Percentiles rank a stretch among this genome's conserved stretches.
phyloP scores from a whole-genome alignment of 2,797 vertebrate genomes.

The Poeciliopsis turneri region DNA sequence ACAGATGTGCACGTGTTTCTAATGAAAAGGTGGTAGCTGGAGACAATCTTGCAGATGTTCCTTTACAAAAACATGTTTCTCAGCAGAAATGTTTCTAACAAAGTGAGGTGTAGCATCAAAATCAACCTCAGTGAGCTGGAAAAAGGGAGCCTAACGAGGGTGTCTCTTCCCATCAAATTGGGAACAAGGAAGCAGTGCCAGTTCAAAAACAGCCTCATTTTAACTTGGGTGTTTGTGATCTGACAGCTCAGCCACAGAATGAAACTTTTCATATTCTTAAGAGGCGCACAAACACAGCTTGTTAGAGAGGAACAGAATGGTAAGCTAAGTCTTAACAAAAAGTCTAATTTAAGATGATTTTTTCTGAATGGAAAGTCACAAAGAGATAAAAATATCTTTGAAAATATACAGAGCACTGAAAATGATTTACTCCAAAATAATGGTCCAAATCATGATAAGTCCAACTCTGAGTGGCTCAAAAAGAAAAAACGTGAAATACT shows the following conservation, averaged over 20 bases:
- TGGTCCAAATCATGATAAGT: background rate
- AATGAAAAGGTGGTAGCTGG: background rate
- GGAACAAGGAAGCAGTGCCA: background rate
- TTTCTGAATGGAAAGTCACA: background rate
- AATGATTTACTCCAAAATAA: background rate
- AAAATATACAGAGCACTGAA: background rate
- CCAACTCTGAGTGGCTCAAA: background rate
- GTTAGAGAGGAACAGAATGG: background rate
- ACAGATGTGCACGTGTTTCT: background rate
- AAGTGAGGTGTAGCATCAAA: slow-evolving; percentile 49
- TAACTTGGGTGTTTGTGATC: background rate
- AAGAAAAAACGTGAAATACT: background rate
- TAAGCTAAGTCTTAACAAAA: background rate
- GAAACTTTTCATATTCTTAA: background rate
- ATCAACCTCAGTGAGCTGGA: background rate
- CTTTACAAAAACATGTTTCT: background rate
- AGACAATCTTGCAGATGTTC: background rate
- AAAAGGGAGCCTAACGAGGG: background rate
- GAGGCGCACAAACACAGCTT: background rate
- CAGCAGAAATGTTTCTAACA: slow-evolving; percentile 44
- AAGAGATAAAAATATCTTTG: background rate
- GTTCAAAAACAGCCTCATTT: background rate
- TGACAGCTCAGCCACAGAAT: background rate
- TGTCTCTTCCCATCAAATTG: background rate
- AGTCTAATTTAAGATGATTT: background rate